phyloP scores from a whole-genome alignment of 2,113 vertebrate species.

The Corapipo altera region DNA sequence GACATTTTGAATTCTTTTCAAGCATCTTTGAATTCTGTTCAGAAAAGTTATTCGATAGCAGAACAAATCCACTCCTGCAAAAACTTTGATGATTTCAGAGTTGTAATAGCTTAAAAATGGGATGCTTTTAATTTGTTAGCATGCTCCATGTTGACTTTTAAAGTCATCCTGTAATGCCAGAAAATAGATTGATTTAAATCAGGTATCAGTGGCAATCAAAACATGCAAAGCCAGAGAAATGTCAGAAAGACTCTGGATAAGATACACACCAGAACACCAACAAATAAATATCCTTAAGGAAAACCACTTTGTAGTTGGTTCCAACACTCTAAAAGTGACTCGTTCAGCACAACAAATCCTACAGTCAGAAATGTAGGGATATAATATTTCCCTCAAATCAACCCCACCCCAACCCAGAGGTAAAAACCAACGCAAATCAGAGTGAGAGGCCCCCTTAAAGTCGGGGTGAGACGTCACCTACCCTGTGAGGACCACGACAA shows the following conservation, averaged over 20 bases:
- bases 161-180: background rate
- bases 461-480: slow-evolving; percentile 66
- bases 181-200: background rate
- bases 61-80: background rate
- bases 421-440: background rate
- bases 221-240: background rate
- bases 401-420: background rate
- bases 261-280: background rate
- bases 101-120: background rate
- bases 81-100: background rate
- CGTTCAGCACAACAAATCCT: background rate
- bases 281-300: background rate
- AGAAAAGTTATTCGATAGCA: background rate
- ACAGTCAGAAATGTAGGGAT: background rate
- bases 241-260: background rate
- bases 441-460: background rate
- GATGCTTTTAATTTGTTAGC: background rate
- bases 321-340: background rate
- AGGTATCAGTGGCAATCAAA: background rate
- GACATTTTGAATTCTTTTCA: background rate
- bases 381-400: background rate
- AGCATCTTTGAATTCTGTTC: background rate
- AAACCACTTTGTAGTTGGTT: background rate
- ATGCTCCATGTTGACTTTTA: background rate
- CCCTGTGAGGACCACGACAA: slow-evolving; percentile 97